Base-by-base conservation (phyloP, 2,797 vertebrate genomes). In the Monodelphis domestica region DNA sequence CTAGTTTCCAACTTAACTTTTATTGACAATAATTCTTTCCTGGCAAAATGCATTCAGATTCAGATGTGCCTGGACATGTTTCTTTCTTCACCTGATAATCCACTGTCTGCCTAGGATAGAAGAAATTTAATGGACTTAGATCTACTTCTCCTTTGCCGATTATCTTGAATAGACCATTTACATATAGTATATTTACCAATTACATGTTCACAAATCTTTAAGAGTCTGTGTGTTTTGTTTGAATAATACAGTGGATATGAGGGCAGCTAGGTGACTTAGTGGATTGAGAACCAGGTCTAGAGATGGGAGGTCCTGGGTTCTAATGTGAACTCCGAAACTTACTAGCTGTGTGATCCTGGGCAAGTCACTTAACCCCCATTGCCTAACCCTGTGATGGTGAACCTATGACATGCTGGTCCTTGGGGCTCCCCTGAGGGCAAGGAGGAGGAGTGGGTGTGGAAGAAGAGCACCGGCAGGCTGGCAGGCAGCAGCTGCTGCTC, bases 11-110 rank as follows among this genome's bases (percentile, higher is more conserved):
- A 12, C 90, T 92, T 91, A 0, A 63, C 56, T 94, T 92, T 94
- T 95, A 78, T 63, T 90, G 87, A 92, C 91, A 93, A 92, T 88
- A 51, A 94, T n/a, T 51, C 90, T 78, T 93, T 97, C 95, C 89
- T 96, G 95, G 95, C 59, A n/a, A 94, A 95, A 94, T 91, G 70
- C 88, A 33, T 92, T 95, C 89, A 92, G 95, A n/a, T 24, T 88
- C 92, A 63, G 30, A 45, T n/a, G 91, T 93, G 94, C 92, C 88
- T 94, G 53, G 88, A 88, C 95, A 90, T 93, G 89, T 88, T n/a
- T 94, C 17, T 59, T 38, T 88, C 21, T 89, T 70, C 63, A 52
- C 50, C 45, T 93, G 91, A 57, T 63, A 90, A 45, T 53, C 90
- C 89, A 17, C 14, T 93, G 51, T 89, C 91, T 38, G 54, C 24